A percentile compares a stretch with the other conserved stretches of the same genome.
Conservation (phyloP, 2,888 invertebrate genomes). For the Hoplodrina blanda region DNA sequence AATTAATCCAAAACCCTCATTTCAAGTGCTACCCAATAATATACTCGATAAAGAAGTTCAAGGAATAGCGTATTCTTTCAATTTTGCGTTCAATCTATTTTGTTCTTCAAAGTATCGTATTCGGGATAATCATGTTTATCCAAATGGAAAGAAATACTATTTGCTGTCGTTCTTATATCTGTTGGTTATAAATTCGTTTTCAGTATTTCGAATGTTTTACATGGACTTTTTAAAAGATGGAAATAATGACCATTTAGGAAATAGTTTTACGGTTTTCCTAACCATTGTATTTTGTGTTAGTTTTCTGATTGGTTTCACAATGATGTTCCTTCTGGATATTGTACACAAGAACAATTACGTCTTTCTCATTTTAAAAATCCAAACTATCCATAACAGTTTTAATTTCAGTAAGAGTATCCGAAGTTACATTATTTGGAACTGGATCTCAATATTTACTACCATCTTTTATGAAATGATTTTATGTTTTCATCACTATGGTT, state of each 20-base stretch:
- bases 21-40: background rate
- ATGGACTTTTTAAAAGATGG: background rate
- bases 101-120: background rate
- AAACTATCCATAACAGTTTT: slow-evolving; percentile 31
- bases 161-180: background rate
- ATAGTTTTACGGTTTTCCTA: background rate
- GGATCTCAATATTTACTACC: slow-evolving; percentile 19
- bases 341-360: slow-evolving; percentile 18
- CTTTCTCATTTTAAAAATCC: slow-evolving; percentile 38
- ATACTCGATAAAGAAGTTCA: background rate
- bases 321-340: slow-evolving; percentile 20
- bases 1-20: background rate
- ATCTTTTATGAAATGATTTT: slow-evolving; percentile 5
- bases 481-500: background rate
- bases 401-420: slow-evolving; percentile 11
- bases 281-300: background rate
- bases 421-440: slow-evolving; percentile 35
- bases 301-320: background rate
- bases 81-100: background rate
- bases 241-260: background rate
- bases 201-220: background rate
- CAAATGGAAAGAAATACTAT: background rate
- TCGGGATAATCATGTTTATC: background rate
- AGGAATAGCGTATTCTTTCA: background rate
- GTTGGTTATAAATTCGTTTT: background rate